phyloP scores from a whole-genome alignment of 2,888 invertebrate species.

The Zhuqinia jingwanae region DNA sequence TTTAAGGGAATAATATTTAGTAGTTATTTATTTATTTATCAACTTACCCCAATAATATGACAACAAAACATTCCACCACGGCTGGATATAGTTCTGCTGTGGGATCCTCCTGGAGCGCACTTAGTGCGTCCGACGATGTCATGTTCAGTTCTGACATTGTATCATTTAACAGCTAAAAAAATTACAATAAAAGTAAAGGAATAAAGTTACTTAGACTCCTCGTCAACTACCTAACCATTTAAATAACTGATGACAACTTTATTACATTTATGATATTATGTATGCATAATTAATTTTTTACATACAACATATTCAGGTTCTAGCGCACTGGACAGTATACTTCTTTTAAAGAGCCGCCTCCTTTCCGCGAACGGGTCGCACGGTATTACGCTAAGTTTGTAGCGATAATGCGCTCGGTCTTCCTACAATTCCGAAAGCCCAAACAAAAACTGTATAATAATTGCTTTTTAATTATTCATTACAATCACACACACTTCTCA shows the following conservation, averaged over 20 bases:
- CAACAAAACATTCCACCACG: constrained; percentile 93
- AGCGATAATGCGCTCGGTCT: constrained; percentile 74
- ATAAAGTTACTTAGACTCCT: too few relatives aligned
- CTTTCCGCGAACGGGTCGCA: constrained; percentile 67
- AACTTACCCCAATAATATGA: constrained; percentile 93
- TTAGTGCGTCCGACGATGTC: constrained; percentile 41
- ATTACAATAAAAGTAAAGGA: neutral
- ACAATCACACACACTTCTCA: too few relatives aligned
- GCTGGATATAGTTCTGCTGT: constrained; percentile 87
- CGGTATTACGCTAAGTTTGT: constrained; percentile 67
- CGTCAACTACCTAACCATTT: too few relatives aligned
- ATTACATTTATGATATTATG: too few relatives aligned
- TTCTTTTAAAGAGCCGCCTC: constrained; percentile 65
- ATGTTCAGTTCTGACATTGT: constrained; percentile 55
- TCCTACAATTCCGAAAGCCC: constrained; percentile 56
- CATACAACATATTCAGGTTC: constrained; percentile 54
- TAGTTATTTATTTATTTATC: too few relatives aligned
- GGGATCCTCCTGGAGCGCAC: neutral
- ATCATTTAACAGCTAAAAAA: constrained; percentile 59
- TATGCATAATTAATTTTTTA: neutral
- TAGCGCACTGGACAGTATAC: constrained; percentile 38
- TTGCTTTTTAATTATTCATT: neutral
- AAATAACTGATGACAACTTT: too few relatives aligned
- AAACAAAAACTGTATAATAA: neutral
- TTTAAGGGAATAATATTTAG: too few relatives aligned